Evolutionary conservation across 2,888 invertebrate genomes (phyloP).

Genomic region (Idaea straminata): DNA sequence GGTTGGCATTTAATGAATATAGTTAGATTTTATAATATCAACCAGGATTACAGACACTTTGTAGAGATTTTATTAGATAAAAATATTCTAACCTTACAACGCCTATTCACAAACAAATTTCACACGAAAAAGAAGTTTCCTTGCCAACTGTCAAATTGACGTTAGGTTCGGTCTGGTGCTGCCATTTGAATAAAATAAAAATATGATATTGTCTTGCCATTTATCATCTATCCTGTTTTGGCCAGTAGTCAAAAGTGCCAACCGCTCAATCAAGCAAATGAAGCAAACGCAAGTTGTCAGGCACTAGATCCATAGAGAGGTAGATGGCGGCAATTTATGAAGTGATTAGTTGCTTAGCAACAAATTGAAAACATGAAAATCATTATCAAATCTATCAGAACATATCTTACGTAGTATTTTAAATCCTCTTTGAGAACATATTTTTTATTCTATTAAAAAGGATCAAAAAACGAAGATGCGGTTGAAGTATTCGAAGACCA

Average conservation of each 20-base stretch:
- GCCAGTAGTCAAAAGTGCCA: not conserved
- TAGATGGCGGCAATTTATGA: not conserved
- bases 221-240: not conserved
- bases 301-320: conserved; percentile 7
- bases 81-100: conserved; percentile 71
- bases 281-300: not conserved
- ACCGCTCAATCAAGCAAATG: not conserved
- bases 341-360: conserved; percentile 15
- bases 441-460: conserved; percentile 26
- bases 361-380: conserved; percentile 3
- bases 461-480: conserved; percentile 78
- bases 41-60: conserved; percentile 8
- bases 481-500: conserved; percentile 89
- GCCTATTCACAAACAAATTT: conserved; percentile 62
- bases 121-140: conserved; percentile 58
- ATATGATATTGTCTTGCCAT: conserved; percentile 13
- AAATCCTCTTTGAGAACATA: no score
- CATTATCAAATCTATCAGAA: no score
- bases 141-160: conserved; percentile 32
- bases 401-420: no score
- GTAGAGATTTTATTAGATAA: conserved; percentile 55
- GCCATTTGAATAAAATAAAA: conserved; percentile 20
- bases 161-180: conserved; percentile 11
- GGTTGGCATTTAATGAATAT: not conserved
- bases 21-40: not conserved